A percentile compares a stretch with the other conserved stretches of the same genome.
Evolutionary conservation across 1,140 invertebrate species (phyloP).

Genomic region (Anoplophora glabripennis): DNA sequence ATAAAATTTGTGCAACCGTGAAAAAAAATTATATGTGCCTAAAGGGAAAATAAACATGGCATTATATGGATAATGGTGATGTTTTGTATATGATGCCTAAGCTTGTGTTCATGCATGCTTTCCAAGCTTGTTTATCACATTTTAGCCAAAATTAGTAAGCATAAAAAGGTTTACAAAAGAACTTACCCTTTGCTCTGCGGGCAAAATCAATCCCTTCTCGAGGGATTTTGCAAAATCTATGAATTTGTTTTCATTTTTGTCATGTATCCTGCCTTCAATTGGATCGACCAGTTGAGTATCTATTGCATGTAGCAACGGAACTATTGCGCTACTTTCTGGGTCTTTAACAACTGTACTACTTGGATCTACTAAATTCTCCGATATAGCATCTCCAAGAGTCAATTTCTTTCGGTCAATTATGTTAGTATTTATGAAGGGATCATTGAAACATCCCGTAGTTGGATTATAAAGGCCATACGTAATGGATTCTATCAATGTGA

Average conservation of each 20-base stretch:
- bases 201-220: constrained; percentile 80
- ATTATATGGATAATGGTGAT: too few relatives aligned
- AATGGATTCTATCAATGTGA: constrained; percentile 78
- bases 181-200: constrained; percentile 91
- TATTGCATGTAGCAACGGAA: constrained; percentile 76
- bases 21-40: too few relatives aligned
- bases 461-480: constrained; percentile 81
- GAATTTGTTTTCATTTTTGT: constrained; percentile 60
- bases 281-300: constrained; percentile 72
- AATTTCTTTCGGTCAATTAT: constrained; percentile 66
- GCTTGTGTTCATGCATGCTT: too few relatives aligned
- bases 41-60: too few relatives aligned
- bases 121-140: too few relatives aligned
- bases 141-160: too few relatives aligned
- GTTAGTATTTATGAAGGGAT: constrained; percentile 72
- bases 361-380: constrained; percentile 77
- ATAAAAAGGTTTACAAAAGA: neutral
- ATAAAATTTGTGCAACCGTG: too few relatives aligned
- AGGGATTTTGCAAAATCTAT: constrained; percentile 84
- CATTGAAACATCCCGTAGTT: constrained; percentile 71
- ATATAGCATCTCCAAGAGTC: constrained; percentile 74
- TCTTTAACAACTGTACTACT: constrained; percentile 80
- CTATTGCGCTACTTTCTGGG: constrained; percentile 69
- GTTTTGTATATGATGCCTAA: too few relatives aligned
- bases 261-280: constrained; percentile 65